A percentile compares a stretch with the other conserved stretches of the same genome.
Evolutionary conservation across 2,797 vertebrate genomes (phyloP).

Genomic region (Momotus momota): DNA sequence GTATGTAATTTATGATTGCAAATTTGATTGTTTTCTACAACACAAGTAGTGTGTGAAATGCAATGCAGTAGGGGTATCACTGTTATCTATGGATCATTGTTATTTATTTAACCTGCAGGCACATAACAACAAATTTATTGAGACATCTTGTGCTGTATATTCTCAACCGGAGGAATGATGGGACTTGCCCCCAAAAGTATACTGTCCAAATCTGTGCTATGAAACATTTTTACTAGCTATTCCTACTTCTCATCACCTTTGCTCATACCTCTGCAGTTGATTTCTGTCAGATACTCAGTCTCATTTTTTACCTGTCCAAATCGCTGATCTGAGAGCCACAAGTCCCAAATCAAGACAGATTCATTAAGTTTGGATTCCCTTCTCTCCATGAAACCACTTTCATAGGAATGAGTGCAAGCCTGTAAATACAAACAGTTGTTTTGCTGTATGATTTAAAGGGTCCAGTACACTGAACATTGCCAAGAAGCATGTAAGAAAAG

Average conservation of each 20-base stretch:
- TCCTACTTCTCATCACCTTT: not conserved
- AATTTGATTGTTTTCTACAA: not conserved
- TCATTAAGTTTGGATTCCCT: not conserved
- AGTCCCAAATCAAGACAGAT: not conserved
- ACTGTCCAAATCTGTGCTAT: not conserved
- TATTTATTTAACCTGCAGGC: not conserved
- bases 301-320: not conserved
- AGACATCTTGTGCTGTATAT: not conserved
- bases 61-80: not conserved
- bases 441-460: not conserved
- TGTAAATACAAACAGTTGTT: not conserved
- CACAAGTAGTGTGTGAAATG: not conserved
- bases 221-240: not conserved
- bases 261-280: not conserved
- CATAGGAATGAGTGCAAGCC: not conserved
- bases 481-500: not conserved
- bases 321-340: not conserved
- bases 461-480: not conserved
- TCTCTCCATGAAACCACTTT: not conserved
- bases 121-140: not conserved
- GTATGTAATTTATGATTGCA: accelerated
- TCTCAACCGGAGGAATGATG: not conserved
- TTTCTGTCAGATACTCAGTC: not conserved
- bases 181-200: not conserved
- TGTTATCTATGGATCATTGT: not conserved